Evolutionary conservation across 2,113 vertebrate species (phyloP), one percentile per base, ranked within the genome.

Genomic region (Etia nguti): DNA sequence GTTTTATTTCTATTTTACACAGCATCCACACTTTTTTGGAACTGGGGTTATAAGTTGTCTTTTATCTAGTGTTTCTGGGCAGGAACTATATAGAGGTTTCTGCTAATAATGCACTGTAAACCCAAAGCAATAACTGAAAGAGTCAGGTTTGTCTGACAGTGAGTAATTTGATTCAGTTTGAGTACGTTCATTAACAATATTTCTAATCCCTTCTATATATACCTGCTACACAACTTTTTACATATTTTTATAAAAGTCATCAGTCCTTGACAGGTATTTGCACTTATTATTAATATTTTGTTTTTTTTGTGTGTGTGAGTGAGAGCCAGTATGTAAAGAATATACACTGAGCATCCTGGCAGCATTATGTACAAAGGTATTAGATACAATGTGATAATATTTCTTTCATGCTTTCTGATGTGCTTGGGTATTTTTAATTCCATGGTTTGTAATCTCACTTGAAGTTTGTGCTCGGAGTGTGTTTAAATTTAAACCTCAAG

Each of bases 401-500:
- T 22, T 79, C 48, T 36, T 79, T 24, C 57, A 18, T 77, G 16
- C 18, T 77, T 2, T 81, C 2, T 52, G 52, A 12, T 31, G 6
- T 38, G n/a, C 13, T 56, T 79, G n/a, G 8, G 22, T 73, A 11
- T 70, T 26, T 34, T 59, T 77, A 24, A 24, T 86, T 4, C 80
- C 34, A 52, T 85, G 55, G 38, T 24, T 73, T 82, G 26, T 73
- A 43, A 50, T 52, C n/a, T 80, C 52, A n/a, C 10, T 84, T 70
- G 22, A 73, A 43, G 43, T 73, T 75, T 82, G 6, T 56, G 9
- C 22, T 80, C 48, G 0, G 6, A 41, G 1, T 86, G 46, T 92
- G 85, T 89, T 85, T 84, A n/a, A 83, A 56, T 90, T 79, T 82
- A 86, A 89, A 85, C 75, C 38, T 85, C 20, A 89, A 90, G 85